Evolutionary conservation across 2,888 invertebrate genomes (phyloP), one percentile per base, ranked within the genome.

Genomic region (Drosophila mettleri): DNA sequence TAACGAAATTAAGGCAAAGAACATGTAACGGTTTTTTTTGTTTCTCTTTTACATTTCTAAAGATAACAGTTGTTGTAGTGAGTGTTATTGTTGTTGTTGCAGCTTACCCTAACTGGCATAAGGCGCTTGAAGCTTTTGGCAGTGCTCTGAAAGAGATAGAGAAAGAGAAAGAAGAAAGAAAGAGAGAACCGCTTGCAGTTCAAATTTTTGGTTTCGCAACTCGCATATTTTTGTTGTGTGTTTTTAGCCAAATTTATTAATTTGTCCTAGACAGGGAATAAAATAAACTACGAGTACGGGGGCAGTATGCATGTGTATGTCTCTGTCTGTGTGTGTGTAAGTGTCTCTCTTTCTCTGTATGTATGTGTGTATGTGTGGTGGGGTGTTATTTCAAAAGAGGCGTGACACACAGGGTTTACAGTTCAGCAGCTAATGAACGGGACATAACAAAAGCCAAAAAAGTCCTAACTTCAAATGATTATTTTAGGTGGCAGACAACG

Each of bases 41-140:
- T 71, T 34, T 49, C 49, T 52, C 29, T 46, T 53, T 43, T 52
- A 51, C 39, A n/a, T 12, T 53, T 43, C 39, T 31, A 43, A 24
- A 53, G 48, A 78, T 73, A 74, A 77, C 48, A 61, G 34, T 74
- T 45, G 49, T 66, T 49, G 52, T 24, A 36, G 55, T 58, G 57
- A 55, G 51, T 69, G 65, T 68, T 66, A 29, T 55, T 70, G 62
- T 80, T 74, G 31, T 80, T 72, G 69, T 86, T 83, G 79, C 86
- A 81, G 87, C 83, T 90, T 90, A 90, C 90, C 90, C 91, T 91
- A 88, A 91, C 91, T 89, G 90, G 91, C 90, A 91, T 89, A 78
- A 90, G 75, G 76, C 90, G 89, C 89, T 90, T 86, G 84, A 90
- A 83, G 73, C 88, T 64, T 65, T 89, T 78, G 79, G 79, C 82